Evolutionary conservation across 2,888 invertebrate species (phyloP).

Genomic region (Ptychoptera albimana): DNA sequence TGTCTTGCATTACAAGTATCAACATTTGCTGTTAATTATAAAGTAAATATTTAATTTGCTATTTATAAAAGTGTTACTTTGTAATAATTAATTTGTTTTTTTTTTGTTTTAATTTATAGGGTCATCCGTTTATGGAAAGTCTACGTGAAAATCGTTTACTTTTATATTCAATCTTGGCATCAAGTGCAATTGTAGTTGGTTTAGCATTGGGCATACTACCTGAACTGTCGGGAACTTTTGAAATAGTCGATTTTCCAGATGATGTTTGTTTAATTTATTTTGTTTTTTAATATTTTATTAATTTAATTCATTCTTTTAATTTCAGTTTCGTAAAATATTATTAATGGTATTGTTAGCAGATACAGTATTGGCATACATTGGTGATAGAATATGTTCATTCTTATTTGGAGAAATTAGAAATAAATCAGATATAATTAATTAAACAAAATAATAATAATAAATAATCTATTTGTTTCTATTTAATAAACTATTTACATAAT

Average conservation of each 20-base stretch:
- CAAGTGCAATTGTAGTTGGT: conserved; percentile 65
- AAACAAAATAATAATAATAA: too few relatives aligned
- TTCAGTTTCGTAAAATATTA: conserved; percentile 78
- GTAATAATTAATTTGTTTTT: conserved; percentile 12
- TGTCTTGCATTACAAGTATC: conserved; percentile 94
- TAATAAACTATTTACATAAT: neutral
- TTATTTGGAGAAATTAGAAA: conserved; percentile 68
- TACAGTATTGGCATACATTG: conserved; percentile 66
- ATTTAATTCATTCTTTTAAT: conserved; percentile 21
- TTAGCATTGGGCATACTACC: conserved; percentile 75
- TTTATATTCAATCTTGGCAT: conserved; percentile 75
- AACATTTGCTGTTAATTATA: conserved; percentile 97
- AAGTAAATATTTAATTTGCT: conserved; percentile 40
- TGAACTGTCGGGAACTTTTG: conserved; percentile 76
- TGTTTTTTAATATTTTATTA: neutral
- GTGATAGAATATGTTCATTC: conserved; percentile 73
- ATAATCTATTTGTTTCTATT: conserved; percentile 6
- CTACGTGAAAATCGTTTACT: conserved; percentile 81
- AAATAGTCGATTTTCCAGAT: conserved; percentile 84
- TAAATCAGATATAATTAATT: conserved; percentile 14
- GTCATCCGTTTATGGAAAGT: conserved; percentile 98
- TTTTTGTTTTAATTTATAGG: too few relatives aligned
- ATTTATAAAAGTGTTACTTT: neutral
- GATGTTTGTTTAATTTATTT: conserved; percentile 47
- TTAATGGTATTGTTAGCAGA: conserved; percentile 72